Conservation (phyloP, 2,113 vertebrate species). For the Microcebus lehilahytsara region DNA sequence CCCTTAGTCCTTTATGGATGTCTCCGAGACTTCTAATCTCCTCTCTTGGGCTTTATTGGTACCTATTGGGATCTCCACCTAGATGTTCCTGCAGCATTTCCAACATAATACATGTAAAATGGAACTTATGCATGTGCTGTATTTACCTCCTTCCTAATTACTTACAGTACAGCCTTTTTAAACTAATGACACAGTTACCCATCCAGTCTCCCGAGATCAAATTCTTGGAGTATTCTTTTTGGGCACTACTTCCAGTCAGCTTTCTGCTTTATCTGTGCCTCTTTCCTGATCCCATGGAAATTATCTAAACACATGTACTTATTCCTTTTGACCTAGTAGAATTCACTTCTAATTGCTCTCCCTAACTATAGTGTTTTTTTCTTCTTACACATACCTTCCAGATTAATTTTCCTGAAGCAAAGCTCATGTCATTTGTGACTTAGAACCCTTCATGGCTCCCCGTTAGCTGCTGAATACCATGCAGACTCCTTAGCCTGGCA, state of each 20-base stretch:
- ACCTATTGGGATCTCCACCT: not conserved
- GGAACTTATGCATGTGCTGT: not conserved
- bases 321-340: not conserved
- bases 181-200: not conserved
- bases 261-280: not conserved
- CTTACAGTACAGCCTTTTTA: not conserved
- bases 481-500: not conserved
- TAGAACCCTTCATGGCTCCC: not conserved
- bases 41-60: not conserved
- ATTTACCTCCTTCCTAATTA: not conserved
- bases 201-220: not conserved
- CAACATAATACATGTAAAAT: not conserved
- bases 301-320: not conserved
- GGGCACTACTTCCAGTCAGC: not conserved
- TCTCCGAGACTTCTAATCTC: not conserved
- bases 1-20: not conserved
- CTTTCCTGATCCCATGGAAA: not conserved
- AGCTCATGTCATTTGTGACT: not conserved
- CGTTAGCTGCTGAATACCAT: not conserved
- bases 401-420: not conserved
- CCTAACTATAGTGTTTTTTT: not conserved
- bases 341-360: not conserved
- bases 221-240: not conserved
- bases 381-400: not conserved
- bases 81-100: not conserved